A percentile compares a stretch with the other conserved stretches of the same genome.
Conservation (phyloP, 1,140 invertebrate genomes). For the Eurosta solidaginis region DNA sequence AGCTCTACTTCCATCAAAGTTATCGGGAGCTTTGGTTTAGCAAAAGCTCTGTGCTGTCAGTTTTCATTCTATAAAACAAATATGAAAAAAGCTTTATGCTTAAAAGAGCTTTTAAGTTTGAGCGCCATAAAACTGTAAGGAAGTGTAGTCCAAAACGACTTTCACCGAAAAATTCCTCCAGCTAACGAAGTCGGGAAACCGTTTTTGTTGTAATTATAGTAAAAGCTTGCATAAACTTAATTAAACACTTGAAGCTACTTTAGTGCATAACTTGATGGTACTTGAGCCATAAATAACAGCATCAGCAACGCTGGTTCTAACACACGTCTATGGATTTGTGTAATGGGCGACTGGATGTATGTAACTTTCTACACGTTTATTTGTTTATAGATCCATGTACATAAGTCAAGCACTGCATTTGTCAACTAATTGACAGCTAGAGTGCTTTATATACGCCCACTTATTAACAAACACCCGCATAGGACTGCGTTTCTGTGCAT, state of each 20-base stretch:
- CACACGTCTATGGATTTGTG: not conserved
- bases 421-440: constrained; percentile 23
- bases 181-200: not conserved
- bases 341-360: not conserved
- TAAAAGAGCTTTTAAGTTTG: no score
- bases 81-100: not conserved
- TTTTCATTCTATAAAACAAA: no score
- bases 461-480: not conserved
- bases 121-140: not conserved
- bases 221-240: constrained; percentile 14
- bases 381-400: not conserved
- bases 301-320: not conserved
- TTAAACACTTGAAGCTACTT: not conserved
- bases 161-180: not conserved
- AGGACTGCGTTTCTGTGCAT: not conserved
- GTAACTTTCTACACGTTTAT: not conserved
- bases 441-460: constrained; percentile 22
- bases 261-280: not conserved
- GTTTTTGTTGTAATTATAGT: not conserved
- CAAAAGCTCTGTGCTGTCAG: no score
- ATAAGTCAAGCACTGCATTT: constrained; percentile 13
- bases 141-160: not conserved
- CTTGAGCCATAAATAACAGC: constrained; percentile 15
- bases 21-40: not conserved
- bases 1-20: no score